Base-by-base conservation (phyloP, 2,113 vertebrate genomes). In the Ictalurus punctatus region DNA sequence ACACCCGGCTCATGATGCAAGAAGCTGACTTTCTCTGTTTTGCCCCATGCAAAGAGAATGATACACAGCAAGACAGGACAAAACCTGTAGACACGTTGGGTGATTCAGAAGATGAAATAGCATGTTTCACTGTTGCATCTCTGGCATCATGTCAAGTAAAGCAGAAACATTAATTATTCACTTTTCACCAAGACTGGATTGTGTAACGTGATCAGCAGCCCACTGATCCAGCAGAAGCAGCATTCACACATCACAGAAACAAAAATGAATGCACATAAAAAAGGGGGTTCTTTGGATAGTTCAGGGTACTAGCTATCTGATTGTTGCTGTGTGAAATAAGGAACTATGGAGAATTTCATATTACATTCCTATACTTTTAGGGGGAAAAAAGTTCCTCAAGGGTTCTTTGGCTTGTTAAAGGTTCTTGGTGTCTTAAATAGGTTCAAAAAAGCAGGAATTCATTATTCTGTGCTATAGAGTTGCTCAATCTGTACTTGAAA, bases 81-180 rank as follows among this genome's bases (percentile, higher is more conserved):
- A 74, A 59, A 91, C 85, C 76, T 71, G 40, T 16, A 81, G 76
- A 89, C 69, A 25, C 21, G 2, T 48, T 12, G 58, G 67, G 63
- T 48, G 83, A 59, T 86, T 88, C 83, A 86, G 56, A 61, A 90
- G 88, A 85, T 78, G 25, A 85, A 85, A 85, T 30, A 56, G 84
- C 85, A 85, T 89, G 44, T 7, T 48, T 63, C 16, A 48, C 78
- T 85, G 90, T 89, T 92, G 86, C 84, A 90, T 92, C 90, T 91
- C 91, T 92, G 91, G 92, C 91, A 86, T 84, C 87, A 86, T 30
- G 56, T 93, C 92, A 94, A 90, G 89, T 88, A 87, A 83, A 90
- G 90, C 84, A 92, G 90, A 89, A 92, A 88, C 91, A 93, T 95
- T 90, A 83, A 94, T 94, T 93, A 94, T 94, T 94, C 86, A 94